phyloP scores from a whole-genome alignment of 2,888 invertebrate genomes.

The Lissocephala sabroskyi region DNA sequence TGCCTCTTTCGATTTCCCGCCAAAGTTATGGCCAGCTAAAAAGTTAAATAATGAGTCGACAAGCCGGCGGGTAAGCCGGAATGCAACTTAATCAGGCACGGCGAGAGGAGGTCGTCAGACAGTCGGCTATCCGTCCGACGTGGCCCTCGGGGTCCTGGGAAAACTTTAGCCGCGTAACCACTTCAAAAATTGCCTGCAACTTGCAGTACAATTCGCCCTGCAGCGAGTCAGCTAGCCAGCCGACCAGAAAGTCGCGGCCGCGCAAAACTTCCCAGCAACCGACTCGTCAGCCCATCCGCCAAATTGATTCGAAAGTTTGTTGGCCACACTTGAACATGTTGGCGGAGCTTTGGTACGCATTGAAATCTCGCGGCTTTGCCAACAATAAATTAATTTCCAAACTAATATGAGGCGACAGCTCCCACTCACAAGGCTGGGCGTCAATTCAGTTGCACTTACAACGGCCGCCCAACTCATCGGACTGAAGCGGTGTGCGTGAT shows the following conservation, averaged over 20 bases:
- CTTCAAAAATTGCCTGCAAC: too few relatives aligned
- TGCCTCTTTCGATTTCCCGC: background rate
- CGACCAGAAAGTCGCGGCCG: background rate
- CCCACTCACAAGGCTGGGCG: constrained; percentile 1
- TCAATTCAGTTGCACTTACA: constrained; percentile 18
- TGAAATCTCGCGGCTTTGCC: constrained; percentile 23
- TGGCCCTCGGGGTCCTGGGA: background rate
- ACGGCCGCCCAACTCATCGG: too few relatives aligned
- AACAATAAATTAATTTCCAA: constrained; percentile 41
- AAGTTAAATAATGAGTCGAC: constrained; percentile 6
- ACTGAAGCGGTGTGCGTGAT: too few relatives aligned
- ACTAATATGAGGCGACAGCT: constrained; percentile 30
- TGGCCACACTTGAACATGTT: background rate
- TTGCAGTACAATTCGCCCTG: background rate
- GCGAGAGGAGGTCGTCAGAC: background rate
- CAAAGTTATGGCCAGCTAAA: constrained; percentile 3
- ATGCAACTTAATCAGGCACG: constrained; percentile 4
- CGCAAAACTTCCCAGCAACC: constrained; percentile 13
- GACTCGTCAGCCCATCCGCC: background rate
- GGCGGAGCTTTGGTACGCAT: background rate
- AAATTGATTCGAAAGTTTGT: constrained; percentile 17
- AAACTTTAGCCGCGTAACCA: background rate
- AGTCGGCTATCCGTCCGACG: background rate
- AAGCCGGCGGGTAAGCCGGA: background rate
- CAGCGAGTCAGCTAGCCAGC: background rate